Conservation (phyloP, 2,113 vertebrate genomes). For the Rhipidura dahli region DNA sequence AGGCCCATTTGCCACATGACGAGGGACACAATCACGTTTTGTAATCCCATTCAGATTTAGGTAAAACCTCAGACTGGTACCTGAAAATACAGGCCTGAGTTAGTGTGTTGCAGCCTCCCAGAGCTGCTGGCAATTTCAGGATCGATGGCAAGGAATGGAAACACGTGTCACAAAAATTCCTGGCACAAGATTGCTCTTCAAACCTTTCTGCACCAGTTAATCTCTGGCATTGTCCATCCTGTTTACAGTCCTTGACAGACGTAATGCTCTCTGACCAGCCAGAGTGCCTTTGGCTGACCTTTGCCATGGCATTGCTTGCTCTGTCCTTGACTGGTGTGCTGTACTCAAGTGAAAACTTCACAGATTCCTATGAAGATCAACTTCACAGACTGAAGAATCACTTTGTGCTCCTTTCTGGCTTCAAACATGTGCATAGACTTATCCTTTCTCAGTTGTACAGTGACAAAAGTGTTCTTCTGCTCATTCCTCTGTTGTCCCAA, state of each 20-base stretch:
- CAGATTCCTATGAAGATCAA: not conserved
- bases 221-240: not conserved
- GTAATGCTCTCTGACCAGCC: not conserved
- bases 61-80: not conserved
- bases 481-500: not conserved
- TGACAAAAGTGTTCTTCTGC: not conserved
- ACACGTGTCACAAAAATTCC: not conserved
- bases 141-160: slow-evolving; percentile 19
- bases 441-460: not conserved
- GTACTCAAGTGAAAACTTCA: not conserved
- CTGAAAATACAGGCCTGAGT: not conserved
- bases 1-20: not conserved
- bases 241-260: not conserved
- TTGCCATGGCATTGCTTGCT: not conserved
- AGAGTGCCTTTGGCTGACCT: slow-evolving; percentile 32
- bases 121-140: not conserved
- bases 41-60: not conserved
- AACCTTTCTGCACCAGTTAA: slow-evolving; percentile 39
- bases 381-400: not conserved
- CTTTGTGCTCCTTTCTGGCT: not conserved
- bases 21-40: not conserved
- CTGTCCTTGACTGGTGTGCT: slow-evolving; percentile 13
- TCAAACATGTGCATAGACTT: not conserved
- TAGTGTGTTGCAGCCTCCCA: not conserved
- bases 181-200: slow-evolving; percentile 18